These are phyloP conservation scores for Actias luna DNA, from an alignment of 2,888 invertebrate species.

Conservation along the genomic window DNA sequence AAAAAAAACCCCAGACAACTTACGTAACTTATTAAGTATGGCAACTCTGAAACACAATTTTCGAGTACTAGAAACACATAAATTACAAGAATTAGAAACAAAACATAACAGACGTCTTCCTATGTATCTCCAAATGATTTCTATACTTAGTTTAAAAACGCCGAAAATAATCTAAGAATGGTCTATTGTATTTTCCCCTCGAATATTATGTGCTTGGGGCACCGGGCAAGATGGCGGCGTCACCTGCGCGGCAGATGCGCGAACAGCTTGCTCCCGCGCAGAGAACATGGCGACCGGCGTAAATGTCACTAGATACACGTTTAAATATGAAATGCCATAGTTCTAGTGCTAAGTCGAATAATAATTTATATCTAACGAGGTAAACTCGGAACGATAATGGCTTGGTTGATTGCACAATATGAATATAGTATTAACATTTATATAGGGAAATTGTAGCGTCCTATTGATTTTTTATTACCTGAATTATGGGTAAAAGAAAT, in stretches of 20 bases:
- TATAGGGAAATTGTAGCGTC: no score
- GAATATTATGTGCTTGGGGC: background rate
- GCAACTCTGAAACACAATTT: background rate
- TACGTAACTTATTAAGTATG: background rate
- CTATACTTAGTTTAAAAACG: background rate
- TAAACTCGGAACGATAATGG: background rate
- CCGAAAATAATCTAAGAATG: slow-evolving; percentile 10
- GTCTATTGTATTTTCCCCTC: slow-evolving; percentile 2
- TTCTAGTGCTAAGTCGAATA: background rate
- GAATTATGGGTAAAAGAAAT: no score
- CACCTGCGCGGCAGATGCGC: slow-evolving; percentile 34
- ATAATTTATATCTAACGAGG: background rate
- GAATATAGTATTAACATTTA: no score
- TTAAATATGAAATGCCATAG: background rate
- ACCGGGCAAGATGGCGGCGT: slow-evolving; percentile 24
- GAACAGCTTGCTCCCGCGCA: slow-evolving; percentile 27
- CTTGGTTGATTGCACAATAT: no score
- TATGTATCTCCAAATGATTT: background rate
- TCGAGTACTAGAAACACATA: background rate
- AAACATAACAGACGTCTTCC: background rate
- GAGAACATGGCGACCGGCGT: slow-evolving; percentile 12
- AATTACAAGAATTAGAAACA: no score
- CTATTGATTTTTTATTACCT: no score
- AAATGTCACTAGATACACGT: slow-evolving; percentile 14
- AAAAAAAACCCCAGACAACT: background rate